Evolutionary conservation across 2,113 vertebrate genomes (phyloP).

Genomic region (Prionailurus viverrinus): DNA sequence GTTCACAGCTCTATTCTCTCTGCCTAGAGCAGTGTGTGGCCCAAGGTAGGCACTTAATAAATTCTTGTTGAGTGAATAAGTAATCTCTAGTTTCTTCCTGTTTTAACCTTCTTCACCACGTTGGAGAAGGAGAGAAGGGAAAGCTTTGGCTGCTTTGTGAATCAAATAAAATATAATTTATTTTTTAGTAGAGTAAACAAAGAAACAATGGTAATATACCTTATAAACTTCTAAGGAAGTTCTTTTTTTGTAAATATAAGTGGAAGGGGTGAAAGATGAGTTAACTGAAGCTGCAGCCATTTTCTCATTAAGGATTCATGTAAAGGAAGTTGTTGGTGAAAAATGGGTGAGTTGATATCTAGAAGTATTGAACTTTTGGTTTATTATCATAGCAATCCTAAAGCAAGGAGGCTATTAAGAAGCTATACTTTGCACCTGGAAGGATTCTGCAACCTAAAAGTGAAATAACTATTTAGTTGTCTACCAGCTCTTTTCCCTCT

Average conservation of each 20-base stretch:
- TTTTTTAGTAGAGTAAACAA: background rate
- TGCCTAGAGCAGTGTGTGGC: background rate
- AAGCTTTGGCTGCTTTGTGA: background rate
- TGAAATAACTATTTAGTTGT: background rate
- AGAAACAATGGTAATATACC: background rate
- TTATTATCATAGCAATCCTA: background rate
- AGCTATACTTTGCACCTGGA: background rate
- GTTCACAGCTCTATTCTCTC: background rate
- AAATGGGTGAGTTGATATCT: background rate
- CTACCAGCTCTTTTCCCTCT: background rate
- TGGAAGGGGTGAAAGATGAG: background rate
- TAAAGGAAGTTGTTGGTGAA: background rate
- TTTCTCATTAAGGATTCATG: background rate
- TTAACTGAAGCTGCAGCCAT: background rate
- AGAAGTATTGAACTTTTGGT: background rate
- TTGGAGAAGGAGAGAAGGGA: background rate
- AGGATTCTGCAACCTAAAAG: slow-evolving; percentile 22
- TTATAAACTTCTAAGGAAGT: background rate
- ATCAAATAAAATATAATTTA: slow-evolving; percentile 22
- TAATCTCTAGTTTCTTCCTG: background rate
- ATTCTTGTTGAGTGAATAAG: background rate
- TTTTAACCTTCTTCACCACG: background rate
- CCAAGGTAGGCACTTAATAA: background rate
- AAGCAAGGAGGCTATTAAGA: background rate
- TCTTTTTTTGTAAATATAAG: background rate